Evolutionary conservation across 2,888 invertebrate genomes (phyloP), one percentile per base, ranked within the genome.

Genomic region (Protophormia terraenovae): DNA sequence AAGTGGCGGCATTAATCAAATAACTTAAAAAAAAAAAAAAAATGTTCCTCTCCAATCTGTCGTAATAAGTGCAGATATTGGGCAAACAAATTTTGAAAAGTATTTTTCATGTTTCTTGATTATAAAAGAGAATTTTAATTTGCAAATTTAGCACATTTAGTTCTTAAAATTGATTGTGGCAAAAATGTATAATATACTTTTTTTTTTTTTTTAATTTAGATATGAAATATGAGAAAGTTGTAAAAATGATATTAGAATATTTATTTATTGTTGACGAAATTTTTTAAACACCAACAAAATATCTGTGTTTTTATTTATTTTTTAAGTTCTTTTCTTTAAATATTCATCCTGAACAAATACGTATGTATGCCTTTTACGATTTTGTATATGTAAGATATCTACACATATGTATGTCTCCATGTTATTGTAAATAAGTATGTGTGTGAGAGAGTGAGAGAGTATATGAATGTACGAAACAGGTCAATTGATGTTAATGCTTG

Each of bases 401-500:
- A 24, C 16, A 38, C n/a, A 8, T n/a, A 16, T 41, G 14, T 62
- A 14, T 38, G 29, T 14, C 27, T 8, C 3, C 8, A 6, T 64
- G 29, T 35, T n/a, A 4, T 58, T 29, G 58, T 58, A 16, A 35
- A 45, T 3, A 4, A 41, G 3, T 47, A 14, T 14, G 14, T n/a
- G 12, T 12, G 32, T 22, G 5, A 47, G 12, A 2, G 47, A 16
- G 16, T 7, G 19, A 16, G 19, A 8, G 8, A 47, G 47, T 47
- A 5, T 47, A 47, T 8, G 47, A 19, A 47, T 5, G 7, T 41
- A 14, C 22, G 27, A 78, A 83, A 73, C 60, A 69, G 75, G 79
- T 79, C 83, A 84, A 64, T 64, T 69, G 55, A 62, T 75, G 69
- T 71, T 64, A 66, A 71, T 69, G 75, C 45, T 38, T 69, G 69